phyloP scores from a whole-genome alignment of 2,113 vertebrate species.

The Pterophyllum scalare region DNA sequence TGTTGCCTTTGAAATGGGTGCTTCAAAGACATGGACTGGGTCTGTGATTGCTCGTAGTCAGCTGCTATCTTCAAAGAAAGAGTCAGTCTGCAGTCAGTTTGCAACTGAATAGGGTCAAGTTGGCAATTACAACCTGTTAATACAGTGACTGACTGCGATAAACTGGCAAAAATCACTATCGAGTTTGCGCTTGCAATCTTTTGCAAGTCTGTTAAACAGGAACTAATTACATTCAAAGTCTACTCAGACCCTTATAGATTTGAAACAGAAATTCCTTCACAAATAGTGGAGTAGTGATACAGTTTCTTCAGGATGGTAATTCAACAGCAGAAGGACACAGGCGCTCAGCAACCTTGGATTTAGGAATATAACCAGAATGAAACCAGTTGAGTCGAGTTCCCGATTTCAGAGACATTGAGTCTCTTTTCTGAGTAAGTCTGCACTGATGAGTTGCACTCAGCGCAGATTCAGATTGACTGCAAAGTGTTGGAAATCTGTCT shows the following conservation, averaged over 20 bases:
- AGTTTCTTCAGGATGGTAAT: not conserved
- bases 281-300: not conserved
- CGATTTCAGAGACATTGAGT: not conserved
- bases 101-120: not conserved
- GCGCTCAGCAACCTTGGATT: not conserved
- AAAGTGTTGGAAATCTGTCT: not conserved
- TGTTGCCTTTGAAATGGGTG: not conserved
- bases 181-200: too few species aligned
- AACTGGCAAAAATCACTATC: not conserved
- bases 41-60: not conserved
- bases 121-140: not conserved
- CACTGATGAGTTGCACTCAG: not conserved
- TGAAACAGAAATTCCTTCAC: not conserved
- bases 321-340: not conserved
- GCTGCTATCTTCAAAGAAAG: not conserved
- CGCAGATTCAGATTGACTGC: not conserved
- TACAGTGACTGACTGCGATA: not conserved
- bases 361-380: not conserved
- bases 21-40: not conserved
- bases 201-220: too few species aligned
- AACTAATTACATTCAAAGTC: too few species aligned
- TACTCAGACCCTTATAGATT: not conserved
- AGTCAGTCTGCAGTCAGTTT: not conserved
- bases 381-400: not conserved
- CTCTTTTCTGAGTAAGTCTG: not conserved